Evolutionary conservation across 2,888 invertebrate genomes (phyloP).

Genomic region (Zaprionus bogoriensis): DNA sequence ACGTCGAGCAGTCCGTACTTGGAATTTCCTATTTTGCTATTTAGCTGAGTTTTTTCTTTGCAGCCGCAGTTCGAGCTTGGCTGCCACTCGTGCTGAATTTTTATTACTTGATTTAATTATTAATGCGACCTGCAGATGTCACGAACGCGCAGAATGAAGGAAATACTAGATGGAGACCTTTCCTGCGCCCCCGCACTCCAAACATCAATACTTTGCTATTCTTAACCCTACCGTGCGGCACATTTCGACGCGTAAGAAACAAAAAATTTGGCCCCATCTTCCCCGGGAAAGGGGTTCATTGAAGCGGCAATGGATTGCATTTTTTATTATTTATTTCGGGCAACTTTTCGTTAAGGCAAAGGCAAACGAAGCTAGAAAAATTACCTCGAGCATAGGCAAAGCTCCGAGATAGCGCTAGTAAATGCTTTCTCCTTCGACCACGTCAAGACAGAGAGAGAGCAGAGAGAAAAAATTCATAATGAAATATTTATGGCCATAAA

Average conservation of each 20-base stretch:
- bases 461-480: conserved; percentile 67
- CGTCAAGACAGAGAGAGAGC: conserved; percentile 2
- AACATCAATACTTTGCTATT: conserved; percentile 38
- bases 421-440: conserved; percentile 48
- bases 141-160: conserved; percentile 49
- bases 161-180: background rate
- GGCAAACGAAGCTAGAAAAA: conserved; percentile 34
- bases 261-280: conserved; percentile 30
- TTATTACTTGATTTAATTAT: conserved; percentile 79
- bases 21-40: conserved; percentile 24
- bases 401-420: conserved; percentile 62
- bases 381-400: conserved; percentile 29
- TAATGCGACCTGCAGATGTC: conserved; percentile 79
- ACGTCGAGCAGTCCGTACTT: conserved; percentile 1
- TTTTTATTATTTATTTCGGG: conserved; percentile 76
- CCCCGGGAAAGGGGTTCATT: conserved; percentile 51
- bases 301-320: conserved; percentile 73
- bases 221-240: conserved; percentile 69
- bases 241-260: conserved; percentile 74
- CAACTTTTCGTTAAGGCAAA: conserved; percentile 41
- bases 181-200: background rate
- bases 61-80: conserved; percentile 10
- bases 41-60: conserved; percentile 33
- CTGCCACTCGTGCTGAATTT: conserved; percentile 75
- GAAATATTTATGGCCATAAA: conserved; percentile 78